Evolutionary conservation across 2,113 vertebrate species (phyloP), one percentile per base, ranked within the genome.

Genomic region (Odocoileus hemionus): DNA sequence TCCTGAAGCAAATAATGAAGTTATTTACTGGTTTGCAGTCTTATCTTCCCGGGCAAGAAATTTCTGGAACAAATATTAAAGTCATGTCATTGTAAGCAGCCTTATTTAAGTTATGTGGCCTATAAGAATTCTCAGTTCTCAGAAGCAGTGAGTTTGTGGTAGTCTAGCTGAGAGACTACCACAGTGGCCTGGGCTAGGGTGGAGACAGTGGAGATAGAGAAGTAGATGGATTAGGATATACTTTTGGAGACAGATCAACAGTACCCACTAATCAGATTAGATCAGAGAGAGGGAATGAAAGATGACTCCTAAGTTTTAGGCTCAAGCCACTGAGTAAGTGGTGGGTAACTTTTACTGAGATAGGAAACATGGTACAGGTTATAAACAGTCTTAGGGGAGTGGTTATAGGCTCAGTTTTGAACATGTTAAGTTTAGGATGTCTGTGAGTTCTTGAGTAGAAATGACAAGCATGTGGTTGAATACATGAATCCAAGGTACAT

Each of bases 1-100:
- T 98, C 78, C 47, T 76, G 83, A 97, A 95, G 64, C 87, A 96
- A 97, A 95, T 92, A 96, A 97, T 97, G 87, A 96, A 94, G 90
- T 94, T 96, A 94, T 85, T 91, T 97, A 92, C 47, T 70, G 64
- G 76, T 80, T 82, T 95, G 92, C 25, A 28, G 76, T 86, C 84
- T 96, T 98, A 98, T 86, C 64, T 95, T 94, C 85, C 89, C 26
- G 4, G 78, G 58, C 64, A 89, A 97, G 87, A 95, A 58, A 95
- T 89, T 96, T 98, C 94, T 94, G 55, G 86, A 76, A 91, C 87
- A 96, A 96, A 95, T 67, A 92, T 88, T 88, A 58, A 93, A 93
- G 61, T 83, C 61, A 7, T 43, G 50, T 55, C 6, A 30, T 30
- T 80, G 23, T 70, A 60, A 82, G 43, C 7, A 80, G 91, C 17